These are phyloP conservation scores for Crypturellus tataupa DNA, from an alignment of 2,797 vertebrate species.

Conservation along the genomic window DNA sequence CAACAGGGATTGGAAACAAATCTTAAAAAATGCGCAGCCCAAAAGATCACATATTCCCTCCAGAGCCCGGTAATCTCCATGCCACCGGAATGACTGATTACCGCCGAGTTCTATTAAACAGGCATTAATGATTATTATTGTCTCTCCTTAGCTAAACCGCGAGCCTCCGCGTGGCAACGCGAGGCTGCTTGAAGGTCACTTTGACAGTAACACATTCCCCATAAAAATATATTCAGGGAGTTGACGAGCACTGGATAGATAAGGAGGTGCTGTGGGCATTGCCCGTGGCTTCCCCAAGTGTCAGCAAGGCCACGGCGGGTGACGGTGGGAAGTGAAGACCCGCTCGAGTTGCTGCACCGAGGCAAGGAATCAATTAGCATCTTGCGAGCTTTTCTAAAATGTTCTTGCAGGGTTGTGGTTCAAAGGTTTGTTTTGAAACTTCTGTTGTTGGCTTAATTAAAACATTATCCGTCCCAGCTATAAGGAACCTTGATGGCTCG, in stretches of 20 bases:
- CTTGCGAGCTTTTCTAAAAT: background rate
- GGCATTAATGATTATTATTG: conserved; percentile 67
- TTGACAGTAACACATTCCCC: background rate
- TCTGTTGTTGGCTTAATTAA: conserved; percentile 5
- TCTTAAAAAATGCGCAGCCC: conserved; percentile 5
- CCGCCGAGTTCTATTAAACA: conserved; percentile 47
- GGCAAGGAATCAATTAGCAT: background rate
- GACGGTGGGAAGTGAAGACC: background rate
- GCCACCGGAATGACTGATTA: conserved; percentile 64
- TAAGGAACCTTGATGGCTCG: background rate
- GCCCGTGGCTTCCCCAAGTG: background rate
- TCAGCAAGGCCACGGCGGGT: background rate
- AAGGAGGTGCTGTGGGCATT: background rate
- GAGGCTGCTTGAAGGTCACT: conserved; percentile 53
- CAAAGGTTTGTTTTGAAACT: background rate
- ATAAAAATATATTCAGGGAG: conserved; percentile 13
- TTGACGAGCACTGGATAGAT: background rate
- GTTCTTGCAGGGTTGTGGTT: background rate
- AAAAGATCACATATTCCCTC: conserved; percentile 16
- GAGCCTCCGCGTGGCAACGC: background rate
- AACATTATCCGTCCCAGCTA: background rate
- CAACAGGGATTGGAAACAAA: conserved; percentile 34
- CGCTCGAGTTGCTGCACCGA: rapidly evolving
- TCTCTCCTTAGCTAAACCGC: conserved; percentile 46
- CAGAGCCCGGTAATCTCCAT: conserved; percentile 35